Conservation (phyloP, 1,140 invertebrate genomes). For the Drosophila albomicans region DNA sequence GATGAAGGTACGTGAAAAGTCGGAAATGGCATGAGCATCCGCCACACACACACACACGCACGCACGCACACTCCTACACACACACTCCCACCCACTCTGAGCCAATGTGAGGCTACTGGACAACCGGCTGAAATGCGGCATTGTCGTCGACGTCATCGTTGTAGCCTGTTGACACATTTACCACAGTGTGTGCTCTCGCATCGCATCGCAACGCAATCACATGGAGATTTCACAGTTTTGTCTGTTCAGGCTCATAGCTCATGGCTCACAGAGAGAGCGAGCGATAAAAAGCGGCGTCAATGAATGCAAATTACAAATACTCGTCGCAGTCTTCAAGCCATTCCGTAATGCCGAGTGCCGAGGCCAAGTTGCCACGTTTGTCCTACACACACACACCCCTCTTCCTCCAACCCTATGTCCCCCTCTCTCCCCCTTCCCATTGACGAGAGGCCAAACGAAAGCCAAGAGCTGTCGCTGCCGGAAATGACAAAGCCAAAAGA, state of each 20-base stretch:
- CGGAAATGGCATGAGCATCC: conserved; percentile 73
- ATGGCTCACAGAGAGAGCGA: conserved; percentile 31
- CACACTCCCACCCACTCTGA: conserved; percentile 4
- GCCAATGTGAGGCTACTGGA: conserved; percentile 30
- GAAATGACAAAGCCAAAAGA: conserved; percentile 50
- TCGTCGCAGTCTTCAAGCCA: conserved; percentile 56
- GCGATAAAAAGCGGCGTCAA: conserved; percentile 74
- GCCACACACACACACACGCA: conserved; percentile 22
- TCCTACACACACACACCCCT: conserved; percentile 18
- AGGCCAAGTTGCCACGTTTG: conserved; percentile 54
- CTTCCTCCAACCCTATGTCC: background rate
- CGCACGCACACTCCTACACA: conserved; percentile 20
- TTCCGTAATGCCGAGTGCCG: conserved; percentile 69
- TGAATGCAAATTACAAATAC: conserved; percentile 79
- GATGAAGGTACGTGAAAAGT: conserved; percentile 83
- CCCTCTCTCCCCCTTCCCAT: background rate
- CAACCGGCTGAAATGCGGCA: conserved; percentile 60
- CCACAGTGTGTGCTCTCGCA: conserved; percentile 21
- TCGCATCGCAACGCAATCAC: conserved; percentile 9
- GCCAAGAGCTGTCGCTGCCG: conserved; percentile 59
- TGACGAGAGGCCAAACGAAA: conserved; percentile 54
- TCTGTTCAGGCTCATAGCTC: conserved; percentile 25
- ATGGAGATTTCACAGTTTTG: conserved; percentile 67
- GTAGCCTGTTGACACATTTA: conserved; percentile 74
- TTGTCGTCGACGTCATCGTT: conserved; percentile 63